A percentile compares a stretch with the other conserved stretches of the same genome.
Evolutionary conservation across 1,140 invertebrate species (phyloP).

Genomic region (Solen grandis): DNA sequence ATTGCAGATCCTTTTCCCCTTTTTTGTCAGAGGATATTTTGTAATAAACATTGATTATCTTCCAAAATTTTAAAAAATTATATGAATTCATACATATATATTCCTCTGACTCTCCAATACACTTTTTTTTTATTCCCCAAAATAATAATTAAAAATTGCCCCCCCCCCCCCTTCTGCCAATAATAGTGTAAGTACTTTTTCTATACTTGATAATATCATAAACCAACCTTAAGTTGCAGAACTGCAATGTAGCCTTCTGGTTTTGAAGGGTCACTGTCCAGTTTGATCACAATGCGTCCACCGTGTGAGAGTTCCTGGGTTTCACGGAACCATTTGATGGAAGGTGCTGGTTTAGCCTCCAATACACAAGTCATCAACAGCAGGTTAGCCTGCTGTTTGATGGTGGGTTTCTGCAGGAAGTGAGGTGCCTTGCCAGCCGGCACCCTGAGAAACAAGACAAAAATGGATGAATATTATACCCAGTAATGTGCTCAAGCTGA

Average conservation of each 20-base stretch:
- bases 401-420: constrained; percentile 98
- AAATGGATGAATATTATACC: not conserved
- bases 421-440: constrained; percentile 88
- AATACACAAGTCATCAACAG: constrained; percentile 75
- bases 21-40: too few species aligned
- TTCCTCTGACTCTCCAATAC: too few species aligned
- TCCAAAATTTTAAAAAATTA: too few species aligned
- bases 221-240: constrained; percentile 93
- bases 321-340: constrained; percentile 75
- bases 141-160: too few species aligned
- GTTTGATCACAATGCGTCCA: constrained; percentile 67
- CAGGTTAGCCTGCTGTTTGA: constrained; percentile 92
- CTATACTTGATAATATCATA: too few species aligned
- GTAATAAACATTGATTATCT: too few species aligned
- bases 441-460: constrained; percentile 46
- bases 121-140: too few species aligned
- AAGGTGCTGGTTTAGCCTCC: constrained; percentile 75
- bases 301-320: constrained; percentile 67
- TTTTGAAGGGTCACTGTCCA: constrained; percentile 60
- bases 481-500: too few species aligned
- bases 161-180: too few species aligned
- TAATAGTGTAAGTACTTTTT: too few species aligned
- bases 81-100: too few species aligned
- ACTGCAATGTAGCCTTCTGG: constrained; percentile 93
- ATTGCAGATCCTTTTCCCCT: too few species aligned